Percentiles rank a stretch among this genome's conserved stretches.
phyloP scores from a whole-genome alignment of 2,888 invertebrate species.

The Agrotis ipsilon region DNA sequence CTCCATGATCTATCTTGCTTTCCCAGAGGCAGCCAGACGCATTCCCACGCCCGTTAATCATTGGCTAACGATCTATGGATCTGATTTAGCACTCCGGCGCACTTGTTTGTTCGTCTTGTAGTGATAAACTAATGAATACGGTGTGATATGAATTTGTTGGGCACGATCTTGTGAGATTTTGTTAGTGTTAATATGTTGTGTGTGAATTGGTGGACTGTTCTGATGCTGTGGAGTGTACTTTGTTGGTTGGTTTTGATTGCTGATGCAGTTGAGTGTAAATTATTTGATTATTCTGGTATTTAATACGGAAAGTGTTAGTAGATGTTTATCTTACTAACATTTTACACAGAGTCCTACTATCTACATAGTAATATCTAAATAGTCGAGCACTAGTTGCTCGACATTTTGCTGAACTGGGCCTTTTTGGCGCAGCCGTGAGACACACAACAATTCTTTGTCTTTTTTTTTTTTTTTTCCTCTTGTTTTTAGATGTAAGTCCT shows the following conservation, averaged over 20 bases:
- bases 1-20: conserved; percentile 58
- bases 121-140: conserved; percentile 64
- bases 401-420: too few relatives aligned
- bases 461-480: too few relatives aligned
- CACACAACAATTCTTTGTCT: too few relatives aligned
- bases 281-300: too few relatives aligned
- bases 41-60: conserved; percentile 77
- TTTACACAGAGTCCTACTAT: too few relatives aligned
- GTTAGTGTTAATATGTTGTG: conserved; percentile 37
- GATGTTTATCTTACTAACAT: background rate
- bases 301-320: background rate
- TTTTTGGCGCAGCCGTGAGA: too few relatives aligned
- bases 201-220: conserved; percentile 21
- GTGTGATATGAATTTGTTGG: conserved; percentile 48
- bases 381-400: too few relatives aligned
- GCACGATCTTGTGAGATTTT: conserved; percentile 46
- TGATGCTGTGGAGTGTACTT: background rate
- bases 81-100: conserved; percentile 70
- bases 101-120: conserved; percentile 64
- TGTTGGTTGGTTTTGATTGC: background rate
- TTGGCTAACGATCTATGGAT: conserved; percentile 70
- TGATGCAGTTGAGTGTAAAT: background rate
- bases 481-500: too few relatives aligned
- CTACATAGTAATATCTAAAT: too few relatives aligned
- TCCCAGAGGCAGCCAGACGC: conserved; percentile 66